Base-by-base conservation (phyloP, 2,888 invertebrate genomes). In the Drosophila tanythrix region DNA sequence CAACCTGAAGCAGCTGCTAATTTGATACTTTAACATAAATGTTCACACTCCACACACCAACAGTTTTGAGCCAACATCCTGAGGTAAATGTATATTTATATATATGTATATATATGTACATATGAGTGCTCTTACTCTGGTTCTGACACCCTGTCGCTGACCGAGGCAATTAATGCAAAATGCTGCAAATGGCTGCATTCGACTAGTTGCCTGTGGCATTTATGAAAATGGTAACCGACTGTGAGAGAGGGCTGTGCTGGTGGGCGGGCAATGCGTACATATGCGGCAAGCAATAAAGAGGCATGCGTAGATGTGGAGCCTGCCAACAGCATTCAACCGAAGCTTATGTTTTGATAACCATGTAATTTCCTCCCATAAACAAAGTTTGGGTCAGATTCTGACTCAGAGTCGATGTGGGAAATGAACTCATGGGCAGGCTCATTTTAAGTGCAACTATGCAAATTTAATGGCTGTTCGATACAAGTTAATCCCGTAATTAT, bases 331-430 rank as follows among this genome's bases (percentile, higher is more conserved):
- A 81, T 74, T 75, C 84, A 82, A 79, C 75, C 76, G 72, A 68
- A 75, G 87, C 81, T 84, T 85, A 85, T 87, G 87, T 86, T 85
- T 86, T 85, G 85, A 85, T 84, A 79, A 79, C 75, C 84, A 77
- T 85, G 85, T 85, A 85, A 85, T 85, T 86, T 85, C 87, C 85
- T 84, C 69, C 81, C 83, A 77, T 86, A 85, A 84, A 84, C 85
- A 85, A 65, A 81, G 53, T 50, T 64, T 43, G 59, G 43, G 29
- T 36, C 66, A 57, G 62, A 61, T 52, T 75, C 33, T 29, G 18
- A 50, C 48, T 57, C 21, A 38, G 36, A 53, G 51, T 58, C 53
- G 51, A 46, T 61, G 57, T 69, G 62, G 15, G 8, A 51, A 36
- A 18, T 51, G 56, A n/a, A 61, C 57, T 61, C 53, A 59, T 55